Percentiles rank a stretch among this genome's conserved stretches.
These are phyloP conservation scores for Drosophila peninsularis DNA, from an alignment of 2,888 invertebrate species.

Conservation along the genomic window DNA sequence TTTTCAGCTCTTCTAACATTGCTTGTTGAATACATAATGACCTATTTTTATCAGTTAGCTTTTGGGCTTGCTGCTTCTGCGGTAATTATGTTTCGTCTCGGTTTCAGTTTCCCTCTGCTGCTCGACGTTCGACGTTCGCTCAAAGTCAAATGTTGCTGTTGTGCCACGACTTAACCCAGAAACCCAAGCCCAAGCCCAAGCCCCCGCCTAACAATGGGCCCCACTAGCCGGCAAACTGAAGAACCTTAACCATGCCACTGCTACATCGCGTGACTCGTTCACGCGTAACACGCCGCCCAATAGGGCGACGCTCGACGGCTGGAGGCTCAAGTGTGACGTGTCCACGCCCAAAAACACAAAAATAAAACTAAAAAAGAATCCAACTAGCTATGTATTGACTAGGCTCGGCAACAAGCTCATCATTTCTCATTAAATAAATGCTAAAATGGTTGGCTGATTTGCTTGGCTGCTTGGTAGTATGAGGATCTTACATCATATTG, in stretches of 20 bases:
- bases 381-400: slow-evolving; percentile 38
- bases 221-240: slow-evolving; percentile 15
- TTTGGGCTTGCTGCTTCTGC: slow-evolving; percentile 33
- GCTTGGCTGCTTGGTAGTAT: slow-evolving; percentile 6
- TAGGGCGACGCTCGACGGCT: not conserved
- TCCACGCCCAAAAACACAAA: slow-evolving; percentile 44
- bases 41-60: slow-evolving; percentile 55
- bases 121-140: slow-evolving; percentile 19
- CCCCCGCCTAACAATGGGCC: slow-evolving; percentile 10
- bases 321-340: slow-evolving; percentile 64
- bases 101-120: slow-evolving; percentile 29
- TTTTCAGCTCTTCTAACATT: slow-evolving; percentile 1
- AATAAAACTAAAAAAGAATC: slow-evolving; percentile 7
- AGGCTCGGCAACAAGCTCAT: slow-evolving; percentile 60
- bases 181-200: slow-evolving; percentile 37
- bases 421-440: slow-evolving; percentile 31
- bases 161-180: slow-evolving; percentile 71
- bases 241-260: slow-evolving; percentile 57
- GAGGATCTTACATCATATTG: slow-evolving; percentile 84
- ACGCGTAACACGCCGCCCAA: slow-evolving; percentile 54
- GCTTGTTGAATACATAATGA: slow-evolving; percentile 51
- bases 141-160: slow-evolving; percentile 67
- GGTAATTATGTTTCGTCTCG: slow-evolving; percentile 51
- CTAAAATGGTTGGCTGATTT: slow-evolving; percentile 26
- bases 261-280: slow-evolving; percentile 73